Evolutionary conservation across 2,797 vertebrate species (phyloP).

Genomic region (Schizopygopsis pylzovi): DNA sequence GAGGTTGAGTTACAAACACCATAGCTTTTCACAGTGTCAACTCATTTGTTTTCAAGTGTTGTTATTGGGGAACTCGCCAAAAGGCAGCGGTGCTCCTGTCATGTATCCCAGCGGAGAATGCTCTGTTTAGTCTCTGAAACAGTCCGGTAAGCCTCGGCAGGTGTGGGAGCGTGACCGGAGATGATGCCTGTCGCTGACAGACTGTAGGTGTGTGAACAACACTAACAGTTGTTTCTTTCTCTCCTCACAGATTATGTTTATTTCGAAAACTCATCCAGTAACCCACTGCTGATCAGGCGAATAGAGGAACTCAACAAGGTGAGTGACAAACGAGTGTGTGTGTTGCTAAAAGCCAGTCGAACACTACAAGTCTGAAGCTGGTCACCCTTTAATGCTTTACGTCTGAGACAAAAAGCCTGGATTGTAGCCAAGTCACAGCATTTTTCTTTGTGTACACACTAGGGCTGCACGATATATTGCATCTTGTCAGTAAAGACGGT

Average conservation of each 20-base stretch:
- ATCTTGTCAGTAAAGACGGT: no score
- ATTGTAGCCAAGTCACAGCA: neutral
- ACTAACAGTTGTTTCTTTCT: conserved; percentile 36
- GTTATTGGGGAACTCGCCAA: conserved; percentile 26
- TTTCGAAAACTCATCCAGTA: conserved; percentile 87
- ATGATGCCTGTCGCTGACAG: neutral
- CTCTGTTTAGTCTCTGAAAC: conserved; percentile 37
- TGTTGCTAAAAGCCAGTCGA: conserved; percentile 30
- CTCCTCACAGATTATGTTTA: conserved; percentile 83
- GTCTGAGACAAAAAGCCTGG: neutral
- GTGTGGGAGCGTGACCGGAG: conserved; percentile 20
- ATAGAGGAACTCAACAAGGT: conserved; percentile 88
- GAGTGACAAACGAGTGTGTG: conserved; percentile 69
- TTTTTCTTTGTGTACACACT: neutral
- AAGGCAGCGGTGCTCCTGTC: conserved; percentile 16
- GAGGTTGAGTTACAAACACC: conserved; percentile 41
- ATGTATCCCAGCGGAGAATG: conserved; percentile 20
- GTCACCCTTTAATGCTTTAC: neutral
- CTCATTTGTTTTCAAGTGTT: conserved; percentile 19
- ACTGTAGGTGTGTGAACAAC: neutral
- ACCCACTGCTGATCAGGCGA: conserved; percentile 85
- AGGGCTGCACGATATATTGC: no score
- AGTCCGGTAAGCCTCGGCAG: conserved; percentile 34
- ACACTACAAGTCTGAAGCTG: neutral
- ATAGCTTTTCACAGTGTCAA: conserved; percentile 13